These are phyloP conservation scores for Cryptotermes secundus DNA, from an alignment of 1,140 invertebrate genomes.

Conservation along the genomic window DNA sequence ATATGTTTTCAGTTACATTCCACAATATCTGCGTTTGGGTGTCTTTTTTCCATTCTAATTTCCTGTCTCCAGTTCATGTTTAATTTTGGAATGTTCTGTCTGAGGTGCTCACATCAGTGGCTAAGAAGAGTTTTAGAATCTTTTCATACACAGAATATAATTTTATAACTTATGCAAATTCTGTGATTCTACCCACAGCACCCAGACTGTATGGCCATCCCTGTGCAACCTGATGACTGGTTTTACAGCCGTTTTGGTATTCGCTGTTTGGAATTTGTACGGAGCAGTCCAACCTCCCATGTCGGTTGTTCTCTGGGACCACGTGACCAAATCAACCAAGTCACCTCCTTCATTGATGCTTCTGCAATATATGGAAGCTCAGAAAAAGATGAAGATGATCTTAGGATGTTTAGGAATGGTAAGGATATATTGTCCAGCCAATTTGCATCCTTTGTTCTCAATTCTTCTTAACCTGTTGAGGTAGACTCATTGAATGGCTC, in stretches of 20 bases:
- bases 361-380: constrained; percentile 91
- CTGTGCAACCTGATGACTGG: constrained; percentile 66
- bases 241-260: constrained; percentile 60
- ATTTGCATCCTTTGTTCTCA: too few species aligned
- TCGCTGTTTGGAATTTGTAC: constrained; percentile 71
- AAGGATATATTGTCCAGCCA: constrained; percentile 12
- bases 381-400: constrained; percentile 68
- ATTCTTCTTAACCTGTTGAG: too few species aligned
- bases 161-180: not conserved
- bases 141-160: not conserved
- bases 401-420: constrained; percentile 71
- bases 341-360: constrained; percentile 88
- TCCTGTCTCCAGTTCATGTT: too few species aligned
- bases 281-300: constrained; percentile 68
- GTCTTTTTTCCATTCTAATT: too few species aligned
- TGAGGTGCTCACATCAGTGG: too few species aligned
- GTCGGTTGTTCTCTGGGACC: constrained; percentile 58
- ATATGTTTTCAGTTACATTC: too few species aligned
- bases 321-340: constrained; percentile 67
- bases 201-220: constrained; percentile 80
- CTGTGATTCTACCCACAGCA: constrained; percentile 48
- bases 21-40: too few species aligned
- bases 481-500: too few species aligned
- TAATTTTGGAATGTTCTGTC: not conserved
- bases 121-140: too few species aligned